phyloP scores from a whole-genome alignment of 2,888 invertebrate genomes.

The Agonopterix arenella region DNA sequence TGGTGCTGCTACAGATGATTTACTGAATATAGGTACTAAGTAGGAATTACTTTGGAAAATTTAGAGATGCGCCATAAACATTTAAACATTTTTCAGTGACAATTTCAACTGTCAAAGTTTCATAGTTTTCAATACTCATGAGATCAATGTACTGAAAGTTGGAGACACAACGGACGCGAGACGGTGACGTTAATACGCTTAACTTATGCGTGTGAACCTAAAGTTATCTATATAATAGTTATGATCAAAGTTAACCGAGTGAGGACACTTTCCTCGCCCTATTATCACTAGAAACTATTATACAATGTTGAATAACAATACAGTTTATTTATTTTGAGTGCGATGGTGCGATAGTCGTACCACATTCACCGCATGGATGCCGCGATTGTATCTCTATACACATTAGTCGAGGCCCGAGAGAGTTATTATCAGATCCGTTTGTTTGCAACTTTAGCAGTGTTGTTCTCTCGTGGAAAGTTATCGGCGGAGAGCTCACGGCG shows the following conservation, averaged over 20 bases:
- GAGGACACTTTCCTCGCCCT: slow-evolving; percentile 35
- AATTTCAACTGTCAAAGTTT: slow-evolving; percentile 28
- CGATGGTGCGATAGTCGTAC: slow-evolving; percentile 30
- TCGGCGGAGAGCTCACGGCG: slow-evolving; percentile 29
- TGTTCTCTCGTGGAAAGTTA: slow-evolving; percentile 43
- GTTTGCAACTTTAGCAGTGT: slow-evolving; percentile 43
- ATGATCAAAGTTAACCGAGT: slow-evolving; percentile 49
- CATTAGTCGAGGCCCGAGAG: slow-evolving; percentile 42
- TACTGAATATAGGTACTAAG: background rate
- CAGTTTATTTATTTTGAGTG: slow-evolving; percentile 50
- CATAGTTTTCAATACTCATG: slow-evolving; percentile 47
- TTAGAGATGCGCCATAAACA: background rate
- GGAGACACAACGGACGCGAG: slow-evolving; percentile 37
- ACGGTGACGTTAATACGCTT: slow-evolving; percentile 56
- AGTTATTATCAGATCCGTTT: slow-evolving; percentile 58
- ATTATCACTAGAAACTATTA: slow-evolving; percentile 26
- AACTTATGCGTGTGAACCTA: slow-evolving; percentile 58
- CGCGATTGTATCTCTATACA: slow-evolving; percentile 39
- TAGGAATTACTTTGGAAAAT: too few relatives aligned
- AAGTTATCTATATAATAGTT: slow-evolving; percentile 38
- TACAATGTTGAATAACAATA: slow-evolving; percentile 36
- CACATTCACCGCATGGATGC: slow-evolving; percentile 27
- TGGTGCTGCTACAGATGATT: slow-evolving; percentile 11
- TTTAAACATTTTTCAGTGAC: background rate
- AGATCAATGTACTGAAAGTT: slow-evolving; percentile 49